Evolutionary conservation across 1,140 invertebrate species (phyloP), one percentile per base, ranked within the genome.

Genomic region (Neodiprion virginianus): DNA sequence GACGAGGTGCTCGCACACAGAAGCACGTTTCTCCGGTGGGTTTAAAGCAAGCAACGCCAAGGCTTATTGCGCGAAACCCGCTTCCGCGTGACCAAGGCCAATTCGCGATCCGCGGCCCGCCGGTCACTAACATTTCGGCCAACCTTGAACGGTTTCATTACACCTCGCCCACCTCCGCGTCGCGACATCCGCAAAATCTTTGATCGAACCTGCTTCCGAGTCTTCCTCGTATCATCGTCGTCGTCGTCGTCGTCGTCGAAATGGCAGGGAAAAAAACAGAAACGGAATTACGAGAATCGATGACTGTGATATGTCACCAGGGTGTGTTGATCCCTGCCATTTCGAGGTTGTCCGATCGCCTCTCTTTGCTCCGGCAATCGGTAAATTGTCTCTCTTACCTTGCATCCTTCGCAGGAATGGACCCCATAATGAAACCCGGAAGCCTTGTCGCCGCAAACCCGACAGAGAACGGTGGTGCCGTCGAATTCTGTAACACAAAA

Each of bases 341-440:
- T 40, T 40, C 28, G 28, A 40, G 28, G 2, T 40, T 40, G 28
- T 40, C 28, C 17, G 17, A 21, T 21, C 17, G 17, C 17, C 17
- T 21, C 17, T 21, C 17, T 21, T 21, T 21, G 17, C 0, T 21
- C 17, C 17, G 17, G 17, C 17, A 21, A 21, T 21, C 17, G 17
- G 17, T 21, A 21, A 21, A 21, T 21, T 21, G 17, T 21, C 17
- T 21, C 47, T 48, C 93, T 94, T 92, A 99, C 98, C 94, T 99
- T 99, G 91, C 98, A 99, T 83, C 98, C 98, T 91, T 99, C 98
- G 89, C 98, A 99, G 73, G 97, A 98, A 82, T 99, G 98, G 76
- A 99, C 98, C 48, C 98, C 98, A 92, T 99, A 99, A 88, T 99
- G 98, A 89, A 99, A 99, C 47, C 98, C 98, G 71, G 97, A 98